Conservation (phyloP, 2,797 vertebrate species). For the Rhynchotus rufescens region DNA sequence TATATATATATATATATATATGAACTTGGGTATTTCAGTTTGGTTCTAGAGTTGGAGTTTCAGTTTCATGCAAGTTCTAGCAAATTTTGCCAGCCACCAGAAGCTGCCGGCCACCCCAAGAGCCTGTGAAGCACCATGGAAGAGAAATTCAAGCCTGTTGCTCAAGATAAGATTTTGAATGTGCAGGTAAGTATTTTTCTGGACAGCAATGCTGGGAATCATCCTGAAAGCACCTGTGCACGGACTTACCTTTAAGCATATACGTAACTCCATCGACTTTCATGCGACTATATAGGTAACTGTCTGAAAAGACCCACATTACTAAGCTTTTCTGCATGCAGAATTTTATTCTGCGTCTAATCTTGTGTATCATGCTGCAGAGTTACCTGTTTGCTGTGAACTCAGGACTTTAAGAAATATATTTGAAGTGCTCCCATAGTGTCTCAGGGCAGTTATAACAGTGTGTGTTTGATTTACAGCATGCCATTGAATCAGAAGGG, state of each 20-base stretch:
- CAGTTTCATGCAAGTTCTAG: not conserved
- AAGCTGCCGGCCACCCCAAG: not conserved
- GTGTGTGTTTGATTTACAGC: constrained; percentile 67
- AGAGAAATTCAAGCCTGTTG: not conserved
- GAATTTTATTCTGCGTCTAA: constrained; percentile 34
- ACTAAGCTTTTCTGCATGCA: constrained; percentile 29
- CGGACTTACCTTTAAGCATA: not conserved
- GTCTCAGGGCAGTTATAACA: constrained; percentile 60
- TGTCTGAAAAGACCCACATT: constrained; percentile 36
- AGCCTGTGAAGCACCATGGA: not conserved
- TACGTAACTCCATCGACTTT: constrained; percentile 34
- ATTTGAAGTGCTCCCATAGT: constrained; percentile 60
- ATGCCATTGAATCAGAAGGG: constrained; percentile 59
- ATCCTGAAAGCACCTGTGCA: constrained; percentile 7
- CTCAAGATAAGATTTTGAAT: not conserved
- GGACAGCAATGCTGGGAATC: not conserved
- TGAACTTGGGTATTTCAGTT: too few species aligned
- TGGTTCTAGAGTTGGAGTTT: too few species aligned
- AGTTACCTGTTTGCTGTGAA: constrained; percentile 55
- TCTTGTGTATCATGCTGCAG: constrained; percentile 36
- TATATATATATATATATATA: too few species aligned
- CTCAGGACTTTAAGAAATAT: constrained; percentile 39
- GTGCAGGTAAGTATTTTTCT: not conserved
- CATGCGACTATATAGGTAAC: constrained; percentile 14
- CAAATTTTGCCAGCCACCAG: not conserved